A percentile compares a stretch with the other conserved stretches of the same genome.
These are phyloP conservation scores for Crax fasciolata DNA, from an alignment of 2,797 vertebrate species.

Conservation along the genomic window DNA sequence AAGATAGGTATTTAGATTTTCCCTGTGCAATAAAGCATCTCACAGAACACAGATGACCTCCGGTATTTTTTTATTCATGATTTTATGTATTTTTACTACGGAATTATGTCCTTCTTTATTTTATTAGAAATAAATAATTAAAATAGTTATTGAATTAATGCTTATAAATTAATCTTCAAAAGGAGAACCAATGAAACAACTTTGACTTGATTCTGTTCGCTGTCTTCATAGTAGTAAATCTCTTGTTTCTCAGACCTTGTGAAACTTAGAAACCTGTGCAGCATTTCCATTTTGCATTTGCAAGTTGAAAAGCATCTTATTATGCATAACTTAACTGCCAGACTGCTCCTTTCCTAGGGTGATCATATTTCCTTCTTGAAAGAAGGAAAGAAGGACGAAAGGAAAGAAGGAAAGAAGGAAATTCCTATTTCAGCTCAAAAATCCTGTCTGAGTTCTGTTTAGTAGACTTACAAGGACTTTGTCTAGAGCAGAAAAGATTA, in stretches of 20 bases:
- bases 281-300: background rate
- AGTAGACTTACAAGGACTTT: background rate
- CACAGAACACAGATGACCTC: background rate
- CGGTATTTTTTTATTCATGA: background rate
- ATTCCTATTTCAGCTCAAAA: background rate
- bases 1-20: background rate
- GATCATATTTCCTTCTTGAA: background rate
- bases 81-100: background rate
- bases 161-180: background rate
- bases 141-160: background rate
- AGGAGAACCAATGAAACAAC: background rate
- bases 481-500: background rate
- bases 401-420: background rate
- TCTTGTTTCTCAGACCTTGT: background rate
- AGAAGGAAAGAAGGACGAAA: background rate
- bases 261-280: background rate
- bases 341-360: background rate
- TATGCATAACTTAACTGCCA: background rate
- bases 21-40: background rate
- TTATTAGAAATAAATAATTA: background rate
- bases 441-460: background rate
- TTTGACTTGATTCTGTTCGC: background rate
- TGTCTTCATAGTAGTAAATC: background rate
- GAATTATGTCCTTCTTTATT: background rate
- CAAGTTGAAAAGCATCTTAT: background rate